Conservation (phyloP, 2,113 vertebrate genomes). For the Bufo bufo region DNA sequence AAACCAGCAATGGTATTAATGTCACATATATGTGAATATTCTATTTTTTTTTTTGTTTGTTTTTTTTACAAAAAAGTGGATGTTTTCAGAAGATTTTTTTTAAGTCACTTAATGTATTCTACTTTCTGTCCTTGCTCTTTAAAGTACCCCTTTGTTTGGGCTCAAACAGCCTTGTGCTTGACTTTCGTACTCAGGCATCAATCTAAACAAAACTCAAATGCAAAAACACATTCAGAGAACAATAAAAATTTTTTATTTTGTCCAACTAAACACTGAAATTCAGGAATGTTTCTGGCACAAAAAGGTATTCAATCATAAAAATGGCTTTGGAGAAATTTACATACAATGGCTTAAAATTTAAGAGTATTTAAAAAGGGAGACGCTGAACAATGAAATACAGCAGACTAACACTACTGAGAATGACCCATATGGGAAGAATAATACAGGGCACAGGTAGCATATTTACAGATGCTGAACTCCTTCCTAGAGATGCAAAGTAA, state of each 20-base stretch:
- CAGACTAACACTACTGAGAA: not conserved
- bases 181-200: too few relatives aligned
- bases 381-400: not conserved
- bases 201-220: not conserved
- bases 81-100: too few relatives aligned
- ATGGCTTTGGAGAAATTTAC: not conserved
- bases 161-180: too few relatives aligned
- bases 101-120: too few relatives aligned
- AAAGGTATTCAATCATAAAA: not conserved
- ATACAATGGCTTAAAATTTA: not conserved
- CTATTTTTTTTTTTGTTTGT: too few relatives aligned
- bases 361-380: not conserved
- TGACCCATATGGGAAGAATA: not conserved
- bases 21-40: too few relatives aligned
- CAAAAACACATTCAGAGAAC: not conserved
- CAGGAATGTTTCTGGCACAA: constrained; percentile 79
- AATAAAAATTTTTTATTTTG: constrained; percentile 64
- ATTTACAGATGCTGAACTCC: not conserved
- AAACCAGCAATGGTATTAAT: too few relatives aligned
- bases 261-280: constrained; percentile 73
- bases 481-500: not conserved
- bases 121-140: too few relatives aligned
- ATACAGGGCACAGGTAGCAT: not conserved
- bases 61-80: too few relatives aligned
- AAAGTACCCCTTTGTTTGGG: too few relatives aligned